Base-by-base conservation (phyloP, 2,113 vertebrate genomes). In the Protobothrops mucrosquamatus region DNA sequence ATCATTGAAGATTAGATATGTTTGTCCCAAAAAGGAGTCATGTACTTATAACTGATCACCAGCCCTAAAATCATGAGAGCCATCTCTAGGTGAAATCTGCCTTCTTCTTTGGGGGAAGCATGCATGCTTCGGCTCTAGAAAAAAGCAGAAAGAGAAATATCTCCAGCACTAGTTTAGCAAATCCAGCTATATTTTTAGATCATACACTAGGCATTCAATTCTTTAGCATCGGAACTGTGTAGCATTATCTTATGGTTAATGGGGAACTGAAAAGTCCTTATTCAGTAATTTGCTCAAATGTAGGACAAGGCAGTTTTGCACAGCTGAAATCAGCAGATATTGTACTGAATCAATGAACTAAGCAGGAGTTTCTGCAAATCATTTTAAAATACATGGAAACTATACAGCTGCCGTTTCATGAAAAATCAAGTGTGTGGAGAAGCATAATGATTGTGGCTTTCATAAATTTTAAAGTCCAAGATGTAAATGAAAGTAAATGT, bases 381-480 rank as follows among this genome's bases (percentile, higher is more conserved):
- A 3, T 23, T 23, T 56, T 24, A 20, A 39, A 34, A 54, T 18
- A 55, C 34, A 81, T 55, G n/a, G 51, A 88, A 59, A 9, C 22
- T 55, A 39, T 87, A 57, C 15, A 46, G 87, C 64, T 69, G 64
- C n/a, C 29, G 2, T 9, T 23, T 22, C 39, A 14, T n/a, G 10
- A 55, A 74, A 74, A 88, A 88, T 69, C 39, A 54, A 88, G 55
- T 74, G 69, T 29, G 8, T n/a, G 14, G 87, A 61, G 18, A 55
- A 74, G 15, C 51, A 55, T 34, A 29, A 74, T 88, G 24, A 89
- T 74, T n/a, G 10, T 18, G 9, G 23, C 24, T 88, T 52, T 54
- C 46, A 81, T 88, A 88, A 51, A 92, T 92, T 61, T 92, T n/a
- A 48, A 81, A 89, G 15, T 57, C 34, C 64, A 92, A 56, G 8